Conservation (phyloP, 1,140 invertebrate genomes). For the Psix sp. region DNA sequence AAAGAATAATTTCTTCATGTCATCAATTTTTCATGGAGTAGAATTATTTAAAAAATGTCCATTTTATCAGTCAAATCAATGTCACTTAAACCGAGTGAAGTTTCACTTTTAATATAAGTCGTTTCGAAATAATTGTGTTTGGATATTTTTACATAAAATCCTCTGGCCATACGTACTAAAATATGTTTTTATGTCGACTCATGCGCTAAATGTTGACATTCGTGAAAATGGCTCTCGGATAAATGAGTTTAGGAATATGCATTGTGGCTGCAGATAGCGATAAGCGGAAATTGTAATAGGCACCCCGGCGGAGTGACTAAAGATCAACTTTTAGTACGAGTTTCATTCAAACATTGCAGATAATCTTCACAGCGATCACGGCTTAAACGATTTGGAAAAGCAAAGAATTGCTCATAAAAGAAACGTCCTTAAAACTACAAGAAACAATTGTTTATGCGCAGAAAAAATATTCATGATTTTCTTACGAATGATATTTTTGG, state of each 20-base stretch:
- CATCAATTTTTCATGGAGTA: too few relatives aligned
- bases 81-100: too few relatives aligned
- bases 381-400: not conserved
- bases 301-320: not conserved
- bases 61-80: too few relatives aligned
- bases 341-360: conserved; percentile 1
- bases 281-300: conserved; percentile 11
- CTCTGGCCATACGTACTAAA: not conserved
- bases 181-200: conserved; percentile 7
- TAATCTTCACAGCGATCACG: not conserved
- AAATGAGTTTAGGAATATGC: conserved; percentile 22
- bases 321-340: conserved; percentile 1
- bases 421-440: too few relatives aligned
- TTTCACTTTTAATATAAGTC: not conserved
- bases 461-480: not conserved
- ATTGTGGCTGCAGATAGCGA: conserved; percentile 18
- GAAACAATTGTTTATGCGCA: too few relatives aligned
- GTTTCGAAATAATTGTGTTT: conserved; percentile 2
- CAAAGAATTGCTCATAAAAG: not conserved
- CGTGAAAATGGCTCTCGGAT: conserved; percentile 12
- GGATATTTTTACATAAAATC: conserved; percentile 5
- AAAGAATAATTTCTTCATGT: too few relatives aligned
- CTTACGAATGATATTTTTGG: not conserved
- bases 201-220: conserved; percentile 19
- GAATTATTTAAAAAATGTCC: too few relatives aligned